Base-by-base conservation (phyloP, 2,888 invertebrate species). In the Parochlus steinenii region DNA sequence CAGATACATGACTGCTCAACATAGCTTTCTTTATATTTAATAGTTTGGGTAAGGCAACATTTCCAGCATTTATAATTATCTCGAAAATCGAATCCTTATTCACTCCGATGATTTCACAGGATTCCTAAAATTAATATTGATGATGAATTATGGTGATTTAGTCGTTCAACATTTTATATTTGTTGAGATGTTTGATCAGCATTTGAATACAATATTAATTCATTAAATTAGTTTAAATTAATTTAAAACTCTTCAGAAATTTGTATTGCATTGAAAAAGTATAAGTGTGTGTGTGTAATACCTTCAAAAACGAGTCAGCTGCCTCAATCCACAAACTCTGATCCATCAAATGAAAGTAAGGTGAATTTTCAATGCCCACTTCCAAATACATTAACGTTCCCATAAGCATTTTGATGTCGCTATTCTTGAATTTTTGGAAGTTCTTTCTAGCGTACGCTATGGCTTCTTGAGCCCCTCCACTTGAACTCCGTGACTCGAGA, bases 1-100 rank as follows among this genome's bases (percentile, higher is more conserved):
- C 85, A 32, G 85, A 72, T 30, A 93, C 92, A 59, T 85, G 81
- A 44, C 83, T 63, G 39, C 83, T 80, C 55, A 77, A 72, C 85
- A 87, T 86, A 2, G 85, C 82, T 63, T 86, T 82, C 51, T 83
- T 82, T 44, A 97, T 87, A 61, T 90, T 93, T 40, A 95, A 69
- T 40, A 98, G 66, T 26, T 93, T 90, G 11, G 97, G 97, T 47
- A 98, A 64, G 31, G 95, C 93, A 22, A 78, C 76, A 50, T 87
- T 86, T 30, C 97, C 97, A 16, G 93, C 90, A 53, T 83, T 77
- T 45, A 93, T 76, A 43, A 89, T 87, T 45, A 92, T 87, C 40
- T 85, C 81, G 35, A 97, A 67, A 17, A 92, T 87, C 48, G 85
- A 86, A 49, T 85, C 82, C 31, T 82, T 78, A 48, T 81, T 90